Evolutionary conservation across 1,140 invertebrate species (phyloP), one percentile per base, ranked within the genome.

Genomic region (Trichogramma pretiosum): DNA sequence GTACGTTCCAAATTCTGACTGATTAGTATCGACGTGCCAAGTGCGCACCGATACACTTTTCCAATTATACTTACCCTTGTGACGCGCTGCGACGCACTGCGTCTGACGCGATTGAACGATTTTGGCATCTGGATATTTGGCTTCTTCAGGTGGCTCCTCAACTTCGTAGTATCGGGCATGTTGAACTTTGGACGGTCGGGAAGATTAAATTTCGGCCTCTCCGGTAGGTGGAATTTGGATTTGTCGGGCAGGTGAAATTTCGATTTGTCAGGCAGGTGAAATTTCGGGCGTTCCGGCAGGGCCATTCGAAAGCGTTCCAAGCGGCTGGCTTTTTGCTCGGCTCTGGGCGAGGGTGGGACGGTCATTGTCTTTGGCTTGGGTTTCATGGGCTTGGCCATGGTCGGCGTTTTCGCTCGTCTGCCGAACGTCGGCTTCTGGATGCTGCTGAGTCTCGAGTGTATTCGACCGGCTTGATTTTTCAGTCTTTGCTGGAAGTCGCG

Each of bases 201-300:
- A 3, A 79, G 58, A 39, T 38, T 43, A 52, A 81, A 77, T 52
- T 78, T 79, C 0, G 78, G 74, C 37, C 72, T 66, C 24, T 78
- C 77, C 2, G 80, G 77, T 19, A 81, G 60, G 56, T 73, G 75
- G 52, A 81, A 78, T 52, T 78, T 79, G 0, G 79, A 75, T 37
- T 71, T 66, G 26, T 79, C 77, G 2, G 80, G 77, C 19, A 81
- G 62, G 56, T 78, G 80, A 42, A 77, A 78, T 61, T 76, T 80
- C 5, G 69, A 72, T 41, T 68, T 69, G 11, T 79, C 78, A 5
- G 76, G 74, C n/a, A 79, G 53, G 10, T 63, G 67, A 57, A 76
- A 73, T 55, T 75, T 77, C 22, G 75, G 68, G 37, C 67, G 65
- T 49, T 79, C 79, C 0, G 78, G 77, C 49, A 81, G 60, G 2